Base-by-base conservation (phyloP, 2,888 invertebrate species). In the Drosophila peninsularis region DNA sequence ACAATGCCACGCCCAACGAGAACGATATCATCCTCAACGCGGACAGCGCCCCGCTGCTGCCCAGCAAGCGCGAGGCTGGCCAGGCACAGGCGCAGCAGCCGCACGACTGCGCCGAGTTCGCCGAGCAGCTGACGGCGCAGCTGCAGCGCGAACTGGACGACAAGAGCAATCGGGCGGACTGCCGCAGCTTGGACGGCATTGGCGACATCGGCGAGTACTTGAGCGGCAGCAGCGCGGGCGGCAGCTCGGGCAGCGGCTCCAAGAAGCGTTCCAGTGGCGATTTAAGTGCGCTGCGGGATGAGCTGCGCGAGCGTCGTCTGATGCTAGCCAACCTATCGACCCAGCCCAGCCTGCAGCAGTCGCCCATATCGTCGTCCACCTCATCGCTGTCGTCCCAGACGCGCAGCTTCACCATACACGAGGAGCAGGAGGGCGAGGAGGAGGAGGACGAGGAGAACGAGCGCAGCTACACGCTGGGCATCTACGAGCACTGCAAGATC, bases 121-220 rank as follows among this genome's bases (percentile, higher is more conserved):
- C 96, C 1, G 96, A 97, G 88, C 95, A 96, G 89, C 92, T 97
- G n/a, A 96, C 96, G 88, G 96, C 96, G 88, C 96, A 96, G 90
- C 92, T 97, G 69, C 93, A 96, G 61, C 95, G 95, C 74, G 96
- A 97, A 92, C 95, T 96, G 72, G 96, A 96, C 88, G 94, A 92
- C 53, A 92, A 91, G 45, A 80, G 74, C 54, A 92, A 90, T 67
- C 81, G 81, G 1, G 74, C 68, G 0, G 91, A 91, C 32, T 90
- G 86, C 69, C 91, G 78, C 67, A 92, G 80, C 52, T 65, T 92
- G 10, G 91, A 93, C 34, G 85, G 90, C 13, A 90, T 90, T 14
- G 90, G 90, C 4, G 91, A 91, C 45, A 82, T 88, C 4, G 80
- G 82, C 7, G 91, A 92, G 42, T 84, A 82, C 50, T 62, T 88